phyloP scores from a whole-genome alignment of 1,140 invertebrate species.

The Drosophila eugracilis region DNA sequence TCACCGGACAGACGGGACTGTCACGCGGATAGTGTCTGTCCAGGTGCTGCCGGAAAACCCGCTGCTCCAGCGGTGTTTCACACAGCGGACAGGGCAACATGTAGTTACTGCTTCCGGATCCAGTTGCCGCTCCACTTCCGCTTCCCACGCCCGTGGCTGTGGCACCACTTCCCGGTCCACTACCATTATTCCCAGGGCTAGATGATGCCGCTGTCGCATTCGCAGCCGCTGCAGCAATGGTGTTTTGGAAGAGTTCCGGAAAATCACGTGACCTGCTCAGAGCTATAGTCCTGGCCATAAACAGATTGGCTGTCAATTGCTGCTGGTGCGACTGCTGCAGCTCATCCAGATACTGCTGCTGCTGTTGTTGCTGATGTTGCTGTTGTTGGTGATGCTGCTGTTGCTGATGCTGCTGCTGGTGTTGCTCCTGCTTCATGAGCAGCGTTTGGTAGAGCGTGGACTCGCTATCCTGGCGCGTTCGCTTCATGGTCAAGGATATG shows the following conservation, averaged over 20 bases:
- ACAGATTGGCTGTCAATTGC: constrained; percentile 81
- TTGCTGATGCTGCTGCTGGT: constrained; percentile 48
- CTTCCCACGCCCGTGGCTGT: constrained; percentile 40
- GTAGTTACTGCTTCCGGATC: constrained; percentile 72
- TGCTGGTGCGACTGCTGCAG: constrained; percentile 84
- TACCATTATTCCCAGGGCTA: constrained; percentile 59
- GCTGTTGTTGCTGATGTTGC: constrained; percentile 85
- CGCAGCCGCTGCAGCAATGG: constrained; percentile 70
- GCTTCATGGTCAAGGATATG: constrained; percentile 80
- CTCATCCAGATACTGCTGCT: constrained; percentile 85
- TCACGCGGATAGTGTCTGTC: constrained; percentile 93
- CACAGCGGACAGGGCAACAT: constrained; percentile 90
- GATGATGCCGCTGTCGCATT: constrained; percentile 81
- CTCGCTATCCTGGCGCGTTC: constrained; percentile 66
- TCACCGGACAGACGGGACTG: constrained; percentile 91
- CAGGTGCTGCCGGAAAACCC: constrained; percentile 89
- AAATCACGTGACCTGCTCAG: constrained; percentile 73
- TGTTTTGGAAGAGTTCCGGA: constrained; percentile 74
- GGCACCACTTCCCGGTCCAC: constrained; percentile 37
- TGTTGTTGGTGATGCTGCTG: constrained; percentile 66
- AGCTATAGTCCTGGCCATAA: constrained; percentile 80
- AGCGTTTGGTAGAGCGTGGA: constrained; percentile 68
- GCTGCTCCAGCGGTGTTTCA: constrained; percentile 87
- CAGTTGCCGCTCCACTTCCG: constrained; percentile 41
- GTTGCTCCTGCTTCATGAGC: constrained; percentile 59